Evolutionary conservation across 2,797 vertebrate species (phyloP).

Genomic region (Rhynchotus rufescens): DNA sequence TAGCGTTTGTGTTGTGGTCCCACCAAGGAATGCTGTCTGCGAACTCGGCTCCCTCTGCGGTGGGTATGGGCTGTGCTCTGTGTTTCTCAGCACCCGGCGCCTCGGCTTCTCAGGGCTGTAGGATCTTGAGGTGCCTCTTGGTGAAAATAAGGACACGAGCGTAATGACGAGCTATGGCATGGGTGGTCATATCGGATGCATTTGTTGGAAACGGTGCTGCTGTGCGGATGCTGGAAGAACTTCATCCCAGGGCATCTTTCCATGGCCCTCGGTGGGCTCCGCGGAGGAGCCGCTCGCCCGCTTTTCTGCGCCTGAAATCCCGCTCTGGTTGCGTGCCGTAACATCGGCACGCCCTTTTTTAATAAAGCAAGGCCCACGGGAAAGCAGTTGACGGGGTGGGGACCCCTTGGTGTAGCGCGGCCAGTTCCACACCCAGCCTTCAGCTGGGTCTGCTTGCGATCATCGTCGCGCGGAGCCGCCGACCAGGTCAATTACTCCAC

Average conservation of each 20-base stretch:
- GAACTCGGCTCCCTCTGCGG: background rate
- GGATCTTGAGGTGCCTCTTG: background rate
- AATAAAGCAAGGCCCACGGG: background rate
- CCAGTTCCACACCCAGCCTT: slow-evolving; percentile 48
- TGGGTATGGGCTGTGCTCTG: fast-evolving
- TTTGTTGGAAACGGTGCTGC: fast-evolving
- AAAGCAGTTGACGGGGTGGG: slow-evolving; percentile 7
- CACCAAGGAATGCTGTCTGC: background rate
- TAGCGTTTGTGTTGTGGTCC: background rate
- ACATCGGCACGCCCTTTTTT: background rate
- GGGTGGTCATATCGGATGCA: fast-evolving
- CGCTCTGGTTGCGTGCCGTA: background rate
- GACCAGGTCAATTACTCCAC: background rate
- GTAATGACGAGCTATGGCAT: fast-evolving
- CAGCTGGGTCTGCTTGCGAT: slow-evolving; percentile 48
- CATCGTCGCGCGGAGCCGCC: background rate
- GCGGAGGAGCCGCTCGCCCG: background rate
- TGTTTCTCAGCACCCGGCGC: fast-evolving
- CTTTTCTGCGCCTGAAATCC: background rate
- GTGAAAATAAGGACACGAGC: background rate
- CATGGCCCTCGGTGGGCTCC: background rate
- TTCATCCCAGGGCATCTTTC: background rate
- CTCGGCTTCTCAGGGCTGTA: fast-evolving
- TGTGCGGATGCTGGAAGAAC: fast-evolving
- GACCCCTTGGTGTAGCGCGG: slow-evolving; percentile 6